These are phyloP conservation scores for Saguinus imperator DNA, from an alignment of 2,113 vertebrate species.

Conservation along the genomic window DNA sequence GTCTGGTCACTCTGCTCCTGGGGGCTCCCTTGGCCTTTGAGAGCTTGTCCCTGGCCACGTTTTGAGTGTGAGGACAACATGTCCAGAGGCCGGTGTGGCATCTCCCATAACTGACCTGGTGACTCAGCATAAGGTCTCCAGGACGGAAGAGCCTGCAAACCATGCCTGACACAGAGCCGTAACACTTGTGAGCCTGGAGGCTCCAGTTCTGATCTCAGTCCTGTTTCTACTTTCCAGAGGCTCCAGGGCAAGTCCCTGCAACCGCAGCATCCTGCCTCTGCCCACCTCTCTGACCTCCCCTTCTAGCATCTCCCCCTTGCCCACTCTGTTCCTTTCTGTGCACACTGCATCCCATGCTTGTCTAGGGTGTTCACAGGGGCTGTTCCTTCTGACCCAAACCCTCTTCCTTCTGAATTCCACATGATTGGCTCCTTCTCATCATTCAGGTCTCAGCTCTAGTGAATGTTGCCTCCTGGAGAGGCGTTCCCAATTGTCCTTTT, in stretches of 20 bases:
- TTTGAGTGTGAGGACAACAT: not conserved
- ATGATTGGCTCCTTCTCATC: not conserved
- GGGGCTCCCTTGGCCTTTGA: not conserved
- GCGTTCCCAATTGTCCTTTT: not conserved
- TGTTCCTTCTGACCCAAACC: not conserved
- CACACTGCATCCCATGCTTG: fast-evolving
- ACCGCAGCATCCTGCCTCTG: not conserved
- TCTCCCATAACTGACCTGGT: not conserved
- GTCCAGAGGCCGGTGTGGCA: too few relatives aligned
- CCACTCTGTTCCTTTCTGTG: not conserved
- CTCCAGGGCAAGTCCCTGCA: too few relatives aligned
- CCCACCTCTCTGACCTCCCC: not conserved
- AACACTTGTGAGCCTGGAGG: not conserved
- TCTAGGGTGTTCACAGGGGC: fast-evolving
- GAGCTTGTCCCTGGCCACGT: not conserved
- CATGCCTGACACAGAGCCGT: not conserved
- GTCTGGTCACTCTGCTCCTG: not conserved
- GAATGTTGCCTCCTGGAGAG: not conserved
- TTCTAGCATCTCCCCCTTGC: not conserved
- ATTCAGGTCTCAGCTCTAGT: not conserved
- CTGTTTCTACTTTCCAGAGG: not conserved
- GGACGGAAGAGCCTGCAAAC: not conserved
- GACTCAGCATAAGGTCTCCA: not conserved
- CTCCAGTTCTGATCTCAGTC: not conserved
- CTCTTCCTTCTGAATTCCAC: not conserved